Evolutionary conservation across 2,888 invertebrate genomes (phyloP), one percentile per base, ranked within the genome.

Genomic region (Flexamia atlantica): DNA sequence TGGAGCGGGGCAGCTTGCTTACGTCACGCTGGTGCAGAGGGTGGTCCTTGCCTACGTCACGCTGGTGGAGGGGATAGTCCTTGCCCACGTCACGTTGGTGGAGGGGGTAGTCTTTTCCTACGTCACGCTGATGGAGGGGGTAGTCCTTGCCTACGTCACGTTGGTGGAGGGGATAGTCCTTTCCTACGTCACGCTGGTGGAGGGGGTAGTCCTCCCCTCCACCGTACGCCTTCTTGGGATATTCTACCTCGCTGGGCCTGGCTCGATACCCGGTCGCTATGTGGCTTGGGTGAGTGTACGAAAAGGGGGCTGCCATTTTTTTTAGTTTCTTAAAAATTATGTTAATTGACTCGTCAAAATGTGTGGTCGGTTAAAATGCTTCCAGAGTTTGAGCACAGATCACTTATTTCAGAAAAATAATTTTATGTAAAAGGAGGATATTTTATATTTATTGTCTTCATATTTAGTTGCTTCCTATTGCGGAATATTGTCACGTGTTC

Each of bases 91-190:
- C 70, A n/a, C n/a, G n/a, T n/a, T n/a, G n/a, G n/a, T n/a, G n/a
- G n/a, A 10, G 28, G 68, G 9, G 68, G 14, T 68, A 30, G 68
- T n/a, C 10, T 7, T 9, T 7, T 14, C n/a, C 40, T 74, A 23
- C 12, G 36, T 10, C 9, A 12, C 23, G 7, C 30, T 32, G 20
- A n/a, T n/a, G n/a, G n/a, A n/a, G n/a, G n/a, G n/a, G n/a, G n/a
- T 9, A 70, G 30, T n/a, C 32, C 40, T 72, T 72, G 40, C 72
- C 40, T 7, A 32, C 42, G 72, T 36, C 72, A 17, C 72, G 40
- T 20, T 72, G 72, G 40, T 76, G 46, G n/a, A 76, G n/a, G 50
- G 76, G 76, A 28, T 76, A 76, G 76, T 76, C 76, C 42, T 76
- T 70, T 10, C 70, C 30, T 12, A 30, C 36, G 70, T 30, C 70